Evolutionary conservation across 2,797 vertebrate genomes (phyloP).

Genomic region (Sebastiscus albofasciatus): DNA sequence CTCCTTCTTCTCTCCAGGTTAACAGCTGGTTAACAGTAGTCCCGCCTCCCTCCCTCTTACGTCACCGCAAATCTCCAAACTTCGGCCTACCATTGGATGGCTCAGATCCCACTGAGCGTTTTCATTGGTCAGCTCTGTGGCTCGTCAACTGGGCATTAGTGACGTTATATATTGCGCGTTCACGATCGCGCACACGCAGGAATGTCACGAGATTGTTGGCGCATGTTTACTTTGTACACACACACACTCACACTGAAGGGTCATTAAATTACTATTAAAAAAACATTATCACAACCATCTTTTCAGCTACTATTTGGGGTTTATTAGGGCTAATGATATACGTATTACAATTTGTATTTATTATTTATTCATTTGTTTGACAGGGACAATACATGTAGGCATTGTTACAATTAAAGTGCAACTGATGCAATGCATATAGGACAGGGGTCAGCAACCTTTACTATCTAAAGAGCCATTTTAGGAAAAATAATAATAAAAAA

Average conservation of each 20-base stretch:
- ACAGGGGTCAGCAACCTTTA: too few species aligned
- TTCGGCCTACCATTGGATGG: conserved; percentile 52
- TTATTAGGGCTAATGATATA: background rate
- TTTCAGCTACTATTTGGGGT: background rate
- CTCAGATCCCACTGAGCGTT: rapidly evolving
- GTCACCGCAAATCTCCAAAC: background rate
- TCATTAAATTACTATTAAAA: too few species aligned
- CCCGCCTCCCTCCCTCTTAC: conserved; percentile 42
- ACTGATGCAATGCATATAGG: too few species aligned
- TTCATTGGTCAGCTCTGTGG: conserved; percentile 55
- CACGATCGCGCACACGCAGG: conserved; percentile 36
- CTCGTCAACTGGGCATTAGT: background rate
- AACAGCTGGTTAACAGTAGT: background rate
- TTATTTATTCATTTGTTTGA: background rate
- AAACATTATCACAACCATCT: background rate
- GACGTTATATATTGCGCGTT: conserved; percentile 20
- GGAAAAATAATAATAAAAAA: too few species aligned
- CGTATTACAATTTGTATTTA: background rate
- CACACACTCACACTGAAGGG: background rate
- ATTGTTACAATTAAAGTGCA: too few species aligned
- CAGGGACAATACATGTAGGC: too few species aligned
- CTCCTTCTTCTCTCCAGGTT: background rate
- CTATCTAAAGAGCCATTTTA: too few species aligned
- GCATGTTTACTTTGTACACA: conserved; percentile 51
- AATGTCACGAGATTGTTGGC: conserved; percentile 79